phyloP scores from a whole-genome alignment of 2,888 invertebrate species.

The Piscicola geometra region DNA sequence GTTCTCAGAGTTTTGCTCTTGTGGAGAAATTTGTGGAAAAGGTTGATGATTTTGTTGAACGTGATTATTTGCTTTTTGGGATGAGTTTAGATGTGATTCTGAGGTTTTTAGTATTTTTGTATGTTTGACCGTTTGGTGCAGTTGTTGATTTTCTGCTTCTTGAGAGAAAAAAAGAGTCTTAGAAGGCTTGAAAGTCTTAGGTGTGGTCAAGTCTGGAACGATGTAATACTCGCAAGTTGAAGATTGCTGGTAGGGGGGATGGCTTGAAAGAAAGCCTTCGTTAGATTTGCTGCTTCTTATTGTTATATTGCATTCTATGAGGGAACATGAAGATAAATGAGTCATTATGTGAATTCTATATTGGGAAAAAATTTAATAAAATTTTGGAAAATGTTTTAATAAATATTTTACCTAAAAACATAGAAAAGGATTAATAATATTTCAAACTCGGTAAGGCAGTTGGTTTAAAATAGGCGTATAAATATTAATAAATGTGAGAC shows the following conservation, averaged over 20 bases:
- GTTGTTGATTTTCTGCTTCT: background rate
- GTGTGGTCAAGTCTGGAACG: background rate
- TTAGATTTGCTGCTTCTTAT: background rate
- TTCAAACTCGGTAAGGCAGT: no score
- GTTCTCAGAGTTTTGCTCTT: background rate
- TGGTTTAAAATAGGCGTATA: no score
- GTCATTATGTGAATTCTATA: no score
- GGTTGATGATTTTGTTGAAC: no score
- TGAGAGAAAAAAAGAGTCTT: background rate
- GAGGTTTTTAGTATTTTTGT: background rate
- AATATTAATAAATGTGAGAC: no score
- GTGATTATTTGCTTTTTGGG: no score
- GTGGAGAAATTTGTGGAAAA: background rate
- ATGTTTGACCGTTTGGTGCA: background rate
- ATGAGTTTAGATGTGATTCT: background rate
- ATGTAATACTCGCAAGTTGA: background rate
- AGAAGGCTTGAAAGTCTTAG: background rate
- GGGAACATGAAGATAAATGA: no score
- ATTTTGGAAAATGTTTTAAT: no score
- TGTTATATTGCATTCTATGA: background rate
- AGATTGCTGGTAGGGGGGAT: background rate
- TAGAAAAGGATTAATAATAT: no score
- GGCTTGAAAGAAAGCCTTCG: background rate
- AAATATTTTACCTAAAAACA: no score
- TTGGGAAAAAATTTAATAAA: no score